phyloP scores from a whole-genome alignment of 1,140 invertebrate species.

The Elysia chlorotica region DNA sequence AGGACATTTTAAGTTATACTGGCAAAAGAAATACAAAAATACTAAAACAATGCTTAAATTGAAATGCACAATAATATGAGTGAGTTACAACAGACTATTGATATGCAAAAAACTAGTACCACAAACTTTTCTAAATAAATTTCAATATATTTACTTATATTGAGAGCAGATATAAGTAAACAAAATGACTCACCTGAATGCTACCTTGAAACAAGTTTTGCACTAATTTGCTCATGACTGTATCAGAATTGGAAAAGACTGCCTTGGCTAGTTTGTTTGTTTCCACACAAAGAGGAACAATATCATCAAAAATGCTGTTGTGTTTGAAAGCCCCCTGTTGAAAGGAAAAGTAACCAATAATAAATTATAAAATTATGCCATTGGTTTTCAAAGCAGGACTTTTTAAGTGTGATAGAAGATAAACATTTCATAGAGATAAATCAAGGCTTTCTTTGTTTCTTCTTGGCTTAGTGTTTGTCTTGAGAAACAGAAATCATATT shows the following conservation, averaged over 20 bases:
- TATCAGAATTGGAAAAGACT: constrained; percentile 95
- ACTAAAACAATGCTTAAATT: too few species aligned
- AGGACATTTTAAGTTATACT: too few species aligned
- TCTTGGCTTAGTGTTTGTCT: too few species aligned
- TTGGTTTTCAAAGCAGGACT: too few species aligned
- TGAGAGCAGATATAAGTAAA: background rate
- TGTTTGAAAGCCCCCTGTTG: constrained; percentile 73
- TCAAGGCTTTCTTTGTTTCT: too few species aligned
- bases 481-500: too few species aligned
- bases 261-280: constrained; percentile 87
- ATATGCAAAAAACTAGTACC: background rate
- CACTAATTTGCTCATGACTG: constrained; percentile 98
- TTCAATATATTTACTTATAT: background rate
- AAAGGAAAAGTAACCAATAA: too few species aligned
- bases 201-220: constrained; percentile 94
- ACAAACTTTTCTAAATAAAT: background rate
- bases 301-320: constrained; percentile 89
- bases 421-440: too few species aligned
- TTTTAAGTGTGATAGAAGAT: too few species aligned
- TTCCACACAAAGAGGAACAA: constrained; percentile 86
- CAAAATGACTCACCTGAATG: constrained; percentile 68
- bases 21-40: too few species aligned
- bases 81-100: background rate
- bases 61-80: background rate
- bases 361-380: too few species aligned